Evolutionary conservation across 2,113 vertebrate species (phyloP).

Genomic region (Bujurquina vittata): DNA sequence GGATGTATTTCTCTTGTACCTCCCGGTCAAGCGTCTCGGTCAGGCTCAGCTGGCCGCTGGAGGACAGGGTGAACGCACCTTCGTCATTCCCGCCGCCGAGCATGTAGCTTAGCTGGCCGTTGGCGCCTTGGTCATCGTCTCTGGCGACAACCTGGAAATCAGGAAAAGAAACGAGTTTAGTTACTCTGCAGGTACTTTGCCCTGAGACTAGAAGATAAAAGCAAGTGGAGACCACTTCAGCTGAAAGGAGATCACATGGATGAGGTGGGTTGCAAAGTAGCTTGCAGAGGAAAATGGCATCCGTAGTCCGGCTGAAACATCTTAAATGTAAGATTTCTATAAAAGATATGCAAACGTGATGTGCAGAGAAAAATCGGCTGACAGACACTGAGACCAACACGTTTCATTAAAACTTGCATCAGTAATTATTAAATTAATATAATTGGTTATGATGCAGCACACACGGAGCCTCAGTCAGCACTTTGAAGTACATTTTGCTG

Average conservation of each 20-base stretch:
- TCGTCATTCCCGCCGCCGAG: constrained; percentile 87
- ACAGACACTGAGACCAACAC: background rate
- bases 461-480: background rate
- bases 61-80: constrained; percentile 86
- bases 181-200: too few species aligned
- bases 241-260: background rate
- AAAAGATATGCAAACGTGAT: background rate
- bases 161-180: background rate
- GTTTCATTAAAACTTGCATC: background rate
- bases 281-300: background rate
- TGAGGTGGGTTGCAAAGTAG: background rate
- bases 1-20: constrained; percentile 81
- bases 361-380: background rate
- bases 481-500: background rate
- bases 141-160: constrained; percentile 89
- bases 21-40: constrained; percentile 90
- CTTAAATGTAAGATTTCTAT: background rate
- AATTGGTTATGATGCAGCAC: background rate
- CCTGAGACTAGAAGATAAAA: background rate
- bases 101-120: constrained; percentile 89
- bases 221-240: background rate
- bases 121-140: constrained; percentile 91
- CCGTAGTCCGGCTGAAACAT: background rate
- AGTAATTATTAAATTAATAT: background rate
- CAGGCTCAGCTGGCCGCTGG: constrained; percentile 88